phyloP scores from a whole-genome alignment of 2,113 vertebrate genomes.

The Peromyscus californicus region DNA sequence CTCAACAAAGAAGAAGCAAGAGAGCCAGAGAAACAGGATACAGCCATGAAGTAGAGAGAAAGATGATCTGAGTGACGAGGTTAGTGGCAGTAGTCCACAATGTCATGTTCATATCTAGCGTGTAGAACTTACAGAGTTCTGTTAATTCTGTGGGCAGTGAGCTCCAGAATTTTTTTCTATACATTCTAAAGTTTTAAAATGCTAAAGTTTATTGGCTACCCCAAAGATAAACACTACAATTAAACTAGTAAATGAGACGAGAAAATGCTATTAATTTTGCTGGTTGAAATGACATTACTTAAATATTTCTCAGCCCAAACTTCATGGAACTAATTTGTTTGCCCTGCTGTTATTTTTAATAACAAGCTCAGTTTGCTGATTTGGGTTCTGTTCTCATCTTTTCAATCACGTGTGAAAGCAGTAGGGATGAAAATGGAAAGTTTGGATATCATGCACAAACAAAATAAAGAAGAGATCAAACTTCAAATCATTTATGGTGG shows the following conservation, averaged over 20 bases:
- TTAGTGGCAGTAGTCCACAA: rapidly evolving
- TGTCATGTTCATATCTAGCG: rapidly evolving
- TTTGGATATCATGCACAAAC: background rate
- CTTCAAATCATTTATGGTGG: background rate
- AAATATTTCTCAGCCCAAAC: constrained; percentile 3
- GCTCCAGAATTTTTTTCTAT: background rate
- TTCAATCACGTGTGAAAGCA: background rate
- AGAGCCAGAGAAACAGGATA: background rate
- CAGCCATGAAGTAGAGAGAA: rapidly evolving
- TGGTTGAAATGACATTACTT: constrained; percentile 11
- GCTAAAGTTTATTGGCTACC: background rate
- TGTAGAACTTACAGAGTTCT: background rate
- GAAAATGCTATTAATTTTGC: constrained; percentile 23
- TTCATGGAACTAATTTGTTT: background rate
- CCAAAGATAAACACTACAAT: background rate
- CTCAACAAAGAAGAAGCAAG: background rate
- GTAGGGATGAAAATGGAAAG: background rate
- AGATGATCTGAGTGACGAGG: background rate
- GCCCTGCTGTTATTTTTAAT: constrained; percentile 24
- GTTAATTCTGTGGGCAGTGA: background rate
- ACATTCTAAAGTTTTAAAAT: background rate
- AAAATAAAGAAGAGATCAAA: constrained; percentile 37
- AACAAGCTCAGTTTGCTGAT: constrained; percentile 7
- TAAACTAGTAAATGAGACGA: constrained; percentile 27
- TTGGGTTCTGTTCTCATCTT: background rate